Evolutionary conservation across 2,888 invertebrate genomes (phyloP).

Genomic region (Scaptomyza reducta): DNA sequence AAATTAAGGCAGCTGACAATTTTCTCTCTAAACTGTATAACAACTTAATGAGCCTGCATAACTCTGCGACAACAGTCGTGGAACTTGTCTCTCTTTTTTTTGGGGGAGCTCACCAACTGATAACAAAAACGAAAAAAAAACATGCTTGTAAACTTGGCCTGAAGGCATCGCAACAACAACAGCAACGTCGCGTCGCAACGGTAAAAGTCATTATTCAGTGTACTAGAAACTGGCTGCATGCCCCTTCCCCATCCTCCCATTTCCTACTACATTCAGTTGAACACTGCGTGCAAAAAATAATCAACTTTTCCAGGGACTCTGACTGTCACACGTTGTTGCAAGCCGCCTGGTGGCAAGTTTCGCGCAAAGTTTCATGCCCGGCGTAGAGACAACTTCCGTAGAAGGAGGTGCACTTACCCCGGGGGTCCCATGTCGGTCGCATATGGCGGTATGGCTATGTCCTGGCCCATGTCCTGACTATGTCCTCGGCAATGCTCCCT

Average conservation of each 20-base stretch:
- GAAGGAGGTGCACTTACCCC: slow-evolving; percentile 40
- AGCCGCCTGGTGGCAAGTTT: slow-evolving; percentile 67
- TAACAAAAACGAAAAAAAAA: slow-evolving; percentile 45
- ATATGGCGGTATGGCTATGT: slow-evolving; percentile 50
- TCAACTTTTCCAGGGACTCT: slow-evolving; percentile 73
- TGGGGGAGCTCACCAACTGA: slow-evolving; percentile 24
- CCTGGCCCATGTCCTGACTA: slow-evolving; percentile 49
- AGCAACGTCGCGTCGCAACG: slow-evolving; percentile 33
- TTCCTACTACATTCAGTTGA: slow-evolving; percentile 8
- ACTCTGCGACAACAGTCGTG: slow-evolving; percentile 63
- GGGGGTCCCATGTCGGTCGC: slow-evolving; percentile 42
- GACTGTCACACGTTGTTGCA: slow-evolving; percentile 73
- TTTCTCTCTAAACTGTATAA: slow-evolving; percentile 80
- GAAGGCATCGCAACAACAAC: slow-evolving; percentile 53
- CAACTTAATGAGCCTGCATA: slow-evolving; percentile 82
- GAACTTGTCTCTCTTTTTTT: slow-evolving; percentile 31
- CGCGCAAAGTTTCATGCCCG: slow-evolving; percentile 65
- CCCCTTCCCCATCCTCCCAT: slow-evolving; percentile 14
- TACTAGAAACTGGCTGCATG: slow-evolving; percentile 62
- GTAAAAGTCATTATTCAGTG: slow-evolving; percentile 80
- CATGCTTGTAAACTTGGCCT: slow-evolving; percentile 71
- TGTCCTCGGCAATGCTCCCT: slow-evolving; percentile 53
- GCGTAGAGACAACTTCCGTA: slow-evolving; percentile 69
- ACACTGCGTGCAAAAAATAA: slow-evolving; percentile 71
- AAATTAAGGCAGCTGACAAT: slow-evolving; percentile 81